A percentile compares a stretch with the other conserved stretches of the same genome.
Evolutionary conservation across 37 sponge, comb jelly and placozoan species (phyloP).

Genomic region (Beroe forskalii): DNA sequence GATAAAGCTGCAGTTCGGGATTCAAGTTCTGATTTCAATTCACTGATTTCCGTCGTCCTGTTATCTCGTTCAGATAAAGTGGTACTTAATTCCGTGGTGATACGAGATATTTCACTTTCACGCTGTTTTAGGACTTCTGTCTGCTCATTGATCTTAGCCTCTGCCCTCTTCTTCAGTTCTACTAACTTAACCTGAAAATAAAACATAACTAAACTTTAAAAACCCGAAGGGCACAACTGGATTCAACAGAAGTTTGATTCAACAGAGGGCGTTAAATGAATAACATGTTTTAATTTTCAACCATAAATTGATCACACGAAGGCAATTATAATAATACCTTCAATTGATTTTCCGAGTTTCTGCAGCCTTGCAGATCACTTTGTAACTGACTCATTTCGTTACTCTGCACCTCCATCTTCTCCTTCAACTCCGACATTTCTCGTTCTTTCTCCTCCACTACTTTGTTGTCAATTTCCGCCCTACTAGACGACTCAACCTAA

Average conservation of each 20-base stretch:
- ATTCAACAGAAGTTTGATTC: too few relatives aligned
- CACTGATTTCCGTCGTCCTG: too few relatives aligned
- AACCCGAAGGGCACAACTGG: not conserved
- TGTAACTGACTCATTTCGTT: not conserved
- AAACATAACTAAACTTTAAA: not conserved
- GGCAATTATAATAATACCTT: not conserved
- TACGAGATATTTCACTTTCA: too few relatives aligned
- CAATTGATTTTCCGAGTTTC: not conserved
- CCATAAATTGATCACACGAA: too few relatives aligned
- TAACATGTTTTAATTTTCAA: too few relatives aligned
- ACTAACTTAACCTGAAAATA: conserved; percentile 22
- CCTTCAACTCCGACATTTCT: not conserved
- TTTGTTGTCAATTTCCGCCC: not conserved
- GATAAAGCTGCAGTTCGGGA: too few relatives aligned
- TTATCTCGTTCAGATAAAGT: too few relatives aligned
- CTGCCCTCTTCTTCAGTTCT: conserved; percentile 52
- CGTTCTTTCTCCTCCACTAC: not conserved
- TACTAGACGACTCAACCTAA: not conserved
- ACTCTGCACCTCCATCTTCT: not conserved
- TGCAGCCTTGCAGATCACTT: not conserved
- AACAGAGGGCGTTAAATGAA: too few relatives aligned
- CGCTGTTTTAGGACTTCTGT: too few relatives aligned
- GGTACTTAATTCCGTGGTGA: too few relatives aligned
- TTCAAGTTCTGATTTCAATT: too few relatives aligned
- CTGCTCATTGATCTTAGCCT: conserved; percentile 22